These are phyloP conservation scores for Caenorhabditis becei DNA, from an alignment of 2,888 invertebrate species.

Conservation along the genomic window DNA sequence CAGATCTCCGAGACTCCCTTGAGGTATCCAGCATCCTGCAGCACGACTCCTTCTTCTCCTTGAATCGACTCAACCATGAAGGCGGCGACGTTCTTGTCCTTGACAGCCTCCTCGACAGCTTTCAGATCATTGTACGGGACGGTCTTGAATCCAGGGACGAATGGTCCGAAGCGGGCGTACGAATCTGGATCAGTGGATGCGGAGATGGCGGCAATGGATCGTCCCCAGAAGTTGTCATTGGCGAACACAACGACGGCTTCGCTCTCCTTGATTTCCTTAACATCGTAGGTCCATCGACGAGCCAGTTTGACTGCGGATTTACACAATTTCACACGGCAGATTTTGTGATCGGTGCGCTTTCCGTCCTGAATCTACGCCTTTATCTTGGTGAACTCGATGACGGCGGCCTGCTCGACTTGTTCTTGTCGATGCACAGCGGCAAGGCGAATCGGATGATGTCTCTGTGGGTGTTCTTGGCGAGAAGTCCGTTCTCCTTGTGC, in stretches of 20 bases:
- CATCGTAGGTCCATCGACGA: conserved; percentile 93
- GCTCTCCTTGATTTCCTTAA: conserved; percentile 90
- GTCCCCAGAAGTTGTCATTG: conserved; percentile 95
- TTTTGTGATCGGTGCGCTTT: too few species aligned
- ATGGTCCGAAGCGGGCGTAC: conserved; percentile 91
- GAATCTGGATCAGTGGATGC: conserved; percentile 91
- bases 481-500: conserved; percentile 91
- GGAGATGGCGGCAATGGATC: conserved; percentile 92
- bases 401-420: conserved; percentile 73
- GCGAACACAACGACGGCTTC: conserved; percentile 87
- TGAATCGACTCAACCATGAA: conserved; percentile 99
- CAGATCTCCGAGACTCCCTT: too few species aligned
- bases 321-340: conserved; percentile 95
- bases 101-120: conserved; percentile 91
- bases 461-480: conserved; percentile 97
- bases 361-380: too few species aligned
- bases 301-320: conserved; percentile 95
- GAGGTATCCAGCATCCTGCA: conserved; percentile 92
- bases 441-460: conserved; percentile 96
- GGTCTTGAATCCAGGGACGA: conserved; percentile 91
- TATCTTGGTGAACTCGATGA: conserved; percentile 67
- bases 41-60: conserved; percentile 95
- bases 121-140: conserved; percentile 90
- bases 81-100: conserved; percentile 92
- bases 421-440: conserved; percentile 84